A percentile compares a stretch with the other conserved stretches of the same genome.
Conservation (phyloP, 2,888 invertebrate species). For the Parochlus steinenii region DNA sequence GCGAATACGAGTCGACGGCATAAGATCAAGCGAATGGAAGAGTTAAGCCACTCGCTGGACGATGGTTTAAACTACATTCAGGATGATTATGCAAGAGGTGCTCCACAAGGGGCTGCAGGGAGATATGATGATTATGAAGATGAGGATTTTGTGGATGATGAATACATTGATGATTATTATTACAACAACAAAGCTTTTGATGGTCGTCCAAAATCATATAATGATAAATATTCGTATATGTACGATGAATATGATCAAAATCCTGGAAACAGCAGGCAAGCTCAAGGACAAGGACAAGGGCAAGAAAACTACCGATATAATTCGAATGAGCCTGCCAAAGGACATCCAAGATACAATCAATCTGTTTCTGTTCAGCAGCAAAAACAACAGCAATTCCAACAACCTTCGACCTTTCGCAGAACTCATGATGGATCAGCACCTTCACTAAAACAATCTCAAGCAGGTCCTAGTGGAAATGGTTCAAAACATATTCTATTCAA, state of each 20-base stretch:
- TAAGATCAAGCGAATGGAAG: conserved; percentile 9
- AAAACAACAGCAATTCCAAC: no score
- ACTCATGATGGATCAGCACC: no score
- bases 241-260: conserved; percentile 10
- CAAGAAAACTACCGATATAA: no score
- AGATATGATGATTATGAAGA: conserved; percentile 8
- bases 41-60: conserved; percentile 10
- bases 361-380: conserved; percentile 4
- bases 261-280: conserved; percentile 3
- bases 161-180: conserved; percentile 10
- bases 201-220: conserved; percentile 8
- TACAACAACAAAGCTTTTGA: conserved; percentile 4
- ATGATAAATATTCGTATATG: conserved; percentile 9
- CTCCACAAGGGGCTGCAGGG: background rate
- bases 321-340: conserved; percentile 5
- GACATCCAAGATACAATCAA: conserved; percentile 1
- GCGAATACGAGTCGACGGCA: background rate
- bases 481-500: conserved; percentile 27
- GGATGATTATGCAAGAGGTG: conserved; percentile 4
- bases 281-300: no score
- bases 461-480: conserved; percentile 5
- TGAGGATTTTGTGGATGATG: conserved; percentile 7
- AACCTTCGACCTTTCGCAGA: conserved; percentile 5
- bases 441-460: no score
- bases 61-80: conserved; percentile 9